phyloP scores from a whole-genome alignment of 1,140 invertebrate species.

The Bombus polaris region DNA sequence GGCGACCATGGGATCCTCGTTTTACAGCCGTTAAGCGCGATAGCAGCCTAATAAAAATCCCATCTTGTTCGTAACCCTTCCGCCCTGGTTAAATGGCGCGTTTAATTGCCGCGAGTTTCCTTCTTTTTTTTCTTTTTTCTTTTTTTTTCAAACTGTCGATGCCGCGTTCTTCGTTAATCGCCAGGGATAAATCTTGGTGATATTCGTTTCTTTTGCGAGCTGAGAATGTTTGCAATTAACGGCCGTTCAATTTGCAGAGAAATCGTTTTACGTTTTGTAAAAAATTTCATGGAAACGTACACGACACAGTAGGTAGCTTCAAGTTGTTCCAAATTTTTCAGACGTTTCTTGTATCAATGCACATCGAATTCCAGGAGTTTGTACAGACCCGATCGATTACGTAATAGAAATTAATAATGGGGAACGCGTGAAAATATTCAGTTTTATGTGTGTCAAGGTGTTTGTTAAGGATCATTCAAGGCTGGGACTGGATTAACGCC shows the following conservation, averaged over 20 bases:
- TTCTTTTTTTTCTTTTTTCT: background rate
- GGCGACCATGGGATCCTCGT: slow-evolving; percentile 58
- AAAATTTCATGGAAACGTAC: background rate
- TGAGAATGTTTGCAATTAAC: background rate
- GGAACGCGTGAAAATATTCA: background rate
- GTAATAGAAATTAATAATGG: background rate
- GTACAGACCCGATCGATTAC: background rate
- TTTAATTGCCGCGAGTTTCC: slow-evolving; percentile 76
- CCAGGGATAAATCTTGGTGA: background rate
- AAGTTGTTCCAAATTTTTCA: background rate
- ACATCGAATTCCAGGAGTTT: background rate
- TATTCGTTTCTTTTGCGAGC: background rate
- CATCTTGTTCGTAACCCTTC: slow-evolving; percentile 82
- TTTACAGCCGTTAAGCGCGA: slow-evolving; percentile 82
- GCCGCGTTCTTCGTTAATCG: background rate
- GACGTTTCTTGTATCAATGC: background rate
- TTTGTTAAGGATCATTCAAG: slow-evolving; percentile 20
- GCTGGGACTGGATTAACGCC: slow-evolving; percentile 11
- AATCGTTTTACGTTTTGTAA: background rate
- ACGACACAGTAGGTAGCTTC: too few relatives aligned
- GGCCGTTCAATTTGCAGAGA: background rate
- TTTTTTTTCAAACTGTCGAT: slow-evolving; percentile 49
- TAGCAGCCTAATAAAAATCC: slow-evolving; percentile 79
- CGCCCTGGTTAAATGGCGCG: slow-evolving; percentile 68
- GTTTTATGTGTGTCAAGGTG: slow-evolving; percentile 39